Base-by-base conservation (phyloP, 2,888 invertebrate species). In the Eurytoma californica region DNA sequence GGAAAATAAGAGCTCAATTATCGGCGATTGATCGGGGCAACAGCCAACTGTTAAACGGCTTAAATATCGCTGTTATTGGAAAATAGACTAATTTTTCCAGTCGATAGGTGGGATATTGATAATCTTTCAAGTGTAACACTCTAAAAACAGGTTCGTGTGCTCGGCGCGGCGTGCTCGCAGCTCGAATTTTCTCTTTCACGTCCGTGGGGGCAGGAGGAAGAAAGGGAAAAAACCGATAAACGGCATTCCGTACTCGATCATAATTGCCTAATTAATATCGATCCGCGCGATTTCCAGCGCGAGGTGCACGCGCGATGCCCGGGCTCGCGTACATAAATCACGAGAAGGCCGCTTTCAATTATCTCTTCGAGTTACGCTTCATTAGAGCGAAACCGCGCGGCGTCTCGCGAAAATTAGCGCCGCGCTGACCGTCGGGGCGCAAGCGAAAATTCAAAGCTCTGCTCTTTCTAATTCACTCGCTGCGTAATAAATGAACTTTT, bases 281-380 rank as follows among this genome's bases (percentile, higher is more conserved):
- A 77, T 77, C 70, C 63, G 13, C 20, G 58, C 58, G 18, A 60
- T 72, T 55, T 72, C 51, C 53, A 20, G 60, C 47, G 12, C 58
- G 24, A 70, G 39, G 57, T 55, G 30, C 20, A 28, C 28, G 9
- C 61, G 72, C 30, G 30, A 61, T 69, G 58, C 75, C 57, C 1
- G n/a, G 30, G 30, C 60, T 47, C 73, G 69, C 72, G 55, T 76
- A 60, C 67, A 78, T 79, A 72, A 82, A 79, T 74, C 78, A 70
- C 60, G 67, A 7, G 66, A 39, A 68, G 14, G 75, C 20, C 63
- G 70, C 65, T 70, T 77, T 77, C 77, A 77, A 77, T 77, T 77
- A 77, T 58, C 77, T 70, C 57, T 63, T 70, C 70, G 63, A 30
- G 65, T 30, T 51, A 57, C 77, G 70, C 70, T 77, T 77, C 77